Conservation (phyloP, 2,113 vertebrate genomes). For the Lasiurus borealis region DNA sequence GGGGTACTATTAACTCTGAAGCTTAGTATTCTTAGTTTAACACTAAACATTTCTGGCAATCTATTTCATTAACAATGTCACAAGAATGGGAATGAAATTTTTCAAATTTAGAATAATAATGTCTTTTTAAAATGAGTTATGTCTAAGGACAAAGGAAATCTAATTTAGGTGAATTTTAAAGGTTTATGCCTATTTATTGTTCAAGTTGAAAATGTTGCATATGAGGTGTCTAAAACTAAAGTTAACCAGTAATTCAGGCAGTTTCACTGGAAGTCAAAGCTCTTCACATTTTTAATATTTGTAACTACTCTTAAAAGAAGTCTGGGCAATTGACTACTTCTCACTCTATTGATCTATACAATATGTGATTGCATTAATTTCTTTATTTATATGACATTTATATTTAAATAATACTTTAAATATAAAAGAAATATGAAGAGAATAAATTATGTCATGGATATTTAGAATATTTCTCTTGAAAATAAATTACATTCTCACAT, state of each 20-base stretch:
- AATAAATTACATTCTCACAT: neutral
- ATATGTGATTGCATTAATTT: neutral
- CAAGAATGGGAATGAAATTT: neutral
- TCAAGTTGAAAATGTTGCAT: neutral
- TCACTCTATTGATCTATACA: neutral
- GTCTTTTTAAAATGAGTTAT: neutral
- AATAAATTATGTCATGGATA: neutral
- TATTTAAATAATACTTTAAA: neutral
- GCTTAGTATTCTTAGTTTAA: neutral
- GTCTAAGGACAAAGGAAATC: neutral
- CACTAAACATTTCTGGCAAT: neutral
- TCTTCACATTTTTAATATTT: neutral
- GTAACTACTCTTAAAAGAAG: neutral
- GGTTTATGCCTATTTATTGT: neutral
- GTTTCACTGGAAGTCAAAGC: neutral
- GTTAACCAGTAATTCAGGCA: neutral
- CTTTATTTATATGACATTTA: neutral
- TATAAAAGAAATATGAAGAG: neutral
- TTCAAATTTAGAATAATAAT: neutral
- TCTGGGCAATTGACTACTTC: neutral
- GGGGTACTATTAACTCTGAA: neutral
- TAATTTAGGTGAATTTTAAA: neutral
- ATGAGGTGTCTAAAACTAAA: neutral
- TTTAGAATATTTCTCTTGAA: neutral
- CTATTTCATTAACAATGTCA: neutral